Evolutionary conservation across 2,888 invertebrate genomes (phyloP), one percentile per base, ranked within the genome.

Genomic region (Platerodrilus igneus): DNA sequence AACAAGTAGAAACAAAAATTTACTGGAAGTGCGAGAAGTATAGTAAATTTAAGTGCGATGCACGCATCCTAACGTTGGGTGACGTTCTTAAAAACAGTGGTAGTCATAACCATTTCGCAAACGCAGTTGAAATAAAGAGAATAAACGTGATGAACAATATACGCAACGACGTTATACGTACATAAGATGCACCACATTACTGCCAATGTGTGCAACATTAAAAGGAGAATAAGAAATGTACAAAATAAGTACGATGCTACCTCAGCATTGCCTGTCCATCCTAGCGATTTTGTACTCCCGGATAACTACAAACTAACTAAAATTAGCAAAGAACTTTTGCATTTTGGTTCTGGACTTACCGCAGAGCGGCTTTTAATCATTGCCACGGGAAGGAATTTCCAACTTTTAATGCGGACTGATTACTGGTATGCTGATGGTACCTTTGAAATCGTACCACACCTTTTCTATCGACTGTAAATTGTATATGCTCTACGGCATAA

Each of bases 391-490:
- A 11, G 7, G 10, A 36, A 37, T 10, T 14, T 40, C 4, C n/a
- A 19, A 7, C 6, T 40, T 9, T 19, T 41, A 13, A 13, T 20
- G 11, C 17, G 9, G 4, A 15, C 23, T 3, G 3, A 27, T 27
- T 27, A 37, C 33, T 53, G 47, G 51, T 47, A 40, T 26, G 32
- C 27, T 8, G 46, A 52, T 17, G 50, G 48, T 13, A 47, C 51
- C 9, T 50, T 53, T 33, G 39, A 43, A 22, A 32, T 45, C 6
- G 40, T 41, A 3, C 52, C 52, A 17, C 7, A 18, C 5, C 26
- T 49, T n/a, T 54, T 53, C 26, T 6, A 30, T 8, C 52, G 50
- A 35, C 22, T 53, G 4, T 41, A 45, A 6, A 50, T 13, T 2
- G 11, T 18, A 7, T 5, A 43, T 53, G 14, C 48, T 50, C 27